Percentiles rank a stretch among this genome's conserved stretches.
Evolutionary conservation across 2,888 invertebrate species (phyloP).

Genomic region (Crematogaster levior): DNA sequence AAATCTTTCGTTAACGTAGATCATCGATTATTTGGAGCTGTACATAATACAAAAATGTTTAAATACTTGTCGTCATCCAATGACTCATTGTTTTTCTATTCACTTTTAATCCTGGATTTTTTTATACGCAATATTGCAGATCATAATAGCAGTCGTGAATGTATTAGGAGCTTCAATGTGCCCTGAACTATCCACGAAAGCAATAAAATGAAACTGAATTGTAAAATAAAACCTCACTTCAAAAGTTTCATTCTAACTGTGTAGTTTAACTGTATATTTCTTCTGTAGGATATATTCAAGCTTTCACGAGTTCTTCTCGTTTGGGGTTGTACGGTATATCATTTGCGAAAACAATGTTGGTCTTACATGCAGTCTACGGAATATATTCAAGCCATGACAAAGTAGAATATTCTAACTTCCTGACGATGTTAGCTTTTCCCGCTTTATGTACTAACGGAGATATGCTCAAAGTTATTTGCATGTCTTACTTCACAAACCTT

Average conservation of each 20-base stretch:
- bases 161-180: not conserved
- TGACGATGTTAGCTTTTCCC: conserved; percentile 24
- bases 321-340: conserved; percentile 27
- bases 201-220: conserved; percentile 6
- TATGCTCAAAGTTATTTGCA: conserved; percentile 14
- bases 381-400: conserved; percentile 49
- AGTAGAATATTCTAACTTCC: conserved; percentile 44
- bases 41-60: not conserved
- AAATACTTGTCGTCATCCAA: not conserved
- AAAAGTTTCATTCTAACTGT: conserved; percentile 21
- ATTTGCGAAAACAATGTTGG: conserved; percentile 46
- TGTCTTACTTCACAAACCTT: conserved; percentile 23
- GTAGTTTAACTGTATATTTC: conserved; percentile 18
- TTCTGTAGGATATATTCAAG: conserved; percentile 2
- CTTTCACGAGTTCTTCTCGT: conserved; percentile 27
- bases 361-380: conserved; percentile 28
- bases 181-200: not conserved
- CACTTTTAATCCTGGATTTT: not conserved
- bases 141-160: not conserved
- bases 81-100: not conserved
- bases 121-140: not conserved
- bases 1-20: not conserved
- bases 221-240: not conserved
- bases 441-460: conserved; percentile 21
- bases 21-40: conserved; percentile 1